A percentile compares a stretch with the other conserved stretches of the same genome.
phyloP scores from a whole-genome alignment of 2,797 vertebrate species.

The Thunnus albacares region DNA sequence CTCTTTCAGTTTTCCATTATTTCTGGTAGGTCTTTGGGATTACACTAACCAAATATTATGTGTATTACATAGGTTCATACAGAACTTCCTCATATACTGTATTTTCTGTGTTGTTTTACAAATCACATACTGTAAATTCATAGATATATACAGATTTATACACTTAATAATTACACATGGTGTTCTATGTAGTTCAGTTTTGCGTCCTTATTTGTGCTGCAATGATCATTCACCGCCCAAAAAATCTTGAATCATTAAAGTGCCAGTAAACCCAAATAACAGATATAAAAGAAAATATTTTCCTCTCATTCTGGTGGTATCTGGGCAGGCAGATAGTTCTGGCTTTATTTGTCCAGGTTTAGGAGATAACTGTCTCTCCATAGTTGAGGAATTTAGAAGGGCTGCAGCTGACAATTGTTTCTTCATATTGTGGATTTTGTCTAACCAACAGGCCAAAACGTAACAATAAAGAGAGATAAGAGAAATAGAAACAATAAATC shows the following conservation, averaged over 20 bases:
- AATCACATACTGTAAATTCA: background rate
- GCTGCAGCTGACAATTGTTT: background rate
- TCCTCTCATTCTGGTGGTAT: background rate
- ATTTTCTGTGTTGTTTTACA: background rate
- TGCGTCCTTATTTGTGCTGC: background rate
- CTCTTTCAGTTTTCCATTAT: background rate
- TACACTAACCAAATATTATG: background rate
- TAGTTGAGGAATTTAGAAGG: background rate
- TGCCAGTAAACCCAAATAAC: background rate
- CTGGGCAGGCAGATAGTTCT: background rate
- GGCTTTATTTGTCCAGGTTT: background rate
- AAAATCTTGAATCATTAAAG: background rate
- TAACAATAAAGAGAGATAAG: too few species aligned
- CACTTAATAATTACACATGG: background rate
- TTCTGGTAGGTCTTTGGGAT: background rate
- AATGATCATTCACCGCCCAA: background rate
- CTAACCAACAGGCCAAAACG: too few species aligned
- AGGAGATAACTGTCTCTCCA: too few species aligned
- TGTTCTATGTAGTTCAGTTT: background rate
- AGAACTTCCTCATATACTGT: background rate
- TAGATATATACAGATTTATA: background rate
- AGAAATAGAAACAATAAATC: too few species aligned
- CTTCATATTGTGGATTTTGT: too few species aligned
- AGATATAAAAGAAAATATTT: background rate
- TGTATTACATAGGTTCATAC: background rate